Percentiles rank a stretch among this genome's conserved stretches.
Evolutionary conservation across 2,113 vertebrate species (phyloP).

Genomic region (Gnathonemus echidnorhynchus): DNA sequence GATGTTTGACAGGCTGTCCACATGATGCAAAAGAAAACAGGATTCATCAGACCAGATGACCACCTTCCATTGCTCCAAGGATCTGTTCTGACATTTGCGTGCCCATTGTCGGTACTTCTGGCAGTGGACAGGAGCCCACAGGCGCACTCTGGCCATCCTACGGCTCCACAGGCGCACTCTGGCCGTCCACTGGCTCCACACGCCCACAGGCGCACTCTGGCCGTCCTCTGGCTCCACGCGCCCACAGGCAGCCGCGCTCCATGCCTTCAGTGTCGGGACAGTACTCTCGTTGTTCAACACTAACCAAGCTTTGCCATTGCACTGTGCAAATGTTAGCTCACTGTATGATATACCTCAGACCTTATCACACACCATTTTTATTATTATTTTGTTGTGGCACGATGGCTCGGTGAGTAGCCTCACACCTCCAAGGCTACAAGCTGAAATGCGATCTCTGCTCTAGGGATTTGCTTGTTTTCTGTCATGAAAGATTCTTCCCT

Average conservation of each 20-base stretch:
- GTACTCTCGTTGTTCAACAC: neutral
- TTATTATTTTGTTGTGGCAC: neutral
- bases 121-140: neutral
- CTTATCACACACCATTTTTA: neutral
- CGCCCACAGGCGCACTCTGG: no score
- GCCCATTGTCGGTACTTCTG: neutral
- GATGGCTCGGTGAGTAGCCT: neutral
- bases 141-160: no score
- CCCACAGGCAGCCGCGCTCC: no score
- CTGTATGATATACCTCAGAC: neutral
- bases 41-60: neutral
- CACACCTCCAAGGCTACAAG: neutral
- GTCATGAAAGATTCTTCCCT: neutral
- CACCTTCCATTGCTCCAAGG: neutral
- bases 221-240: fast-evolving
- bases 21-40: neutral
- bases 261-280: no score
- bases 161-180: no score
- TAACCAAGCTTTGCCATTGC: neutral
- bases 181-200: no score
- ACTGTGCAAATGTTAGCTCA: neutral
- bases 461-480: neutral
- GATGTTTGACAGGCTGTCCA: neutral
- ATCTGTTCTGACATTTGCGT: neutral
- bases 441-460: neutral